Conservation (phyloP, 2,888 invertebrate genomes). For the Drosophila prolongata region DNA sequence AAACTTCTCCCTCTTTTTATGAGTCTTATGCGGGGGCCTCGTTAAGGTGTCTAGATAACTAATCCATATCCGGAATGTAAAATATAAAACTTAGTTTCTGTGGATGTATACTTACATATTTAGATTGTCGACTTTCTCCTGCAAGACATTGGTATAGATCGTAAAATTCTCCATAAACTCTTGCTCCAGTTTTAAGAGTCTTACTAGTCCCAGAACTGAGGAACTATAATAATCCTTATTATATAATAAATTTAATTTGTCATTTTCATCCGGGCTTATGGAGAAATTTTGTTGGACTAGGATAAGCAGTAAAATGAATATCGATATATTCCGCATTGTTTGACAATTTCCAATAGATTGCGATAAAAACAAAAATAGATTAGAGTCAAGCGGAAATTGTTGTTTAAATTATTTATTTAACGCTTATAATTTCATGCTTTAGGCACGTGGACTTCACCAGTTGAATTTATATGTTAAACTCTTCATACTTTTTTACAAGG, state of each 20-base stretch:
- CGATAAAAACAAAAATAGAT: neutral
- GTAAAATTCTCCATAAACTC: slow-evolving; percentile 42
- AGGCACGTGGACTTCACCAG: neutral
- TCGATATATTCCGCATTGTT: neutral
- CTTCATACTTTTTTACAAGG: neutral
- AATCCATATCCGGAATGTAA: neutral
- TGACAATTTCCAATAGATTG: neutral
- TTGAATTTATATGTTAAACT: slow-evolving; percentile 1
- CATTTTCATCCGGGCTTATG: neutral
- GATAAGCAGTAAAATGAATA: neutral
- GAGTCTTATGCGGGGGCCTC: neutral
- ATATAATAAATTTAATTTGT: neutral
- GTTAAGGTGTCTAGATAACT: slow-evolving; percentile 43
- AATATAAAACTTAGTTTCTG: neutral
- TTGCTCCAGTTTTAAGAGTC: slow-evolving; percentile 41
- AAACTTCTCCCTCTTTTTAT: slow-evolving; percentile 24
- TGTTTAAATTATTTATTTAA: slow-evolving; percentile 4
- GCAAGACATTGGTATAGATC: slow-evolving; percentile 26
- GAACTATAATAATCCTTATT: slow-evolving; percentile 22
- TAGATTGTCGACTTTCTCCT: slow-evolving; percentile 45
- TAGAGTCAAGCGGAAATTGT: too few relatives aligned
- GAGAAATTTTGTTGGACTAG: neutral
- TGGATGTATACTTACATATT: slow-evolving; percentile 33
- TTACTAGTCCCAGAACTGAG: slow-evolving; percentile 36
- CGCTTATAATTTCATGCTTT: slow-evolving; percentile 6